Conservation (phyloP, 2,888 invertebrate genomes). For the Cerastis rubricosa region DNA sequence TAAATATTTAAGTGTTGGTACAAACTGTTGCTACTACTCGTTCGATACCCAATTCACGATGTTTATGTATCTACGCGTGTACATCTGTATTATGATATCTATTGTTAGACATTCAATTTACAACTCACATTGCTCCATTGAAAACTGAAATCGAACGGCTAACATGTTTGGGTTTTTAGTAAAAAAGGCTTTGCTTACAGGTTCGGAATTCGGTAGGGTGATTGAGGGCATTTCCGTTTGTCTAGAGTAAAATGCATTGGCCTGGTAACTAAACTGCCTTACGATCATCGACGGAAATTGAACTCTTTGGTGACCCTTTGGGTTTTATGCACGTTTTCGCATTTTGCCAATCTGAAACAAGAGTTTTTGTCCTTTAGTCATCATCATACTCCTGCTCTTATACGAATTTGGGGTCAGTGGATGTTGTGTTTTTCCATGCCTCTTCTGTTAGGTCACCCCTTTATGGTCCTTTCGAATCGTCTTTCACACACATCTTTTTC, state of each 20-base stretch:
- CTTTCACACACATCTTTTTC: background rate
- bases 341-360: background rate
- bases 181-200: background rate
- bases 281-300: background rate
- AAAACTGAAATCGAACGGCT: slow-evolving; percentile 36
- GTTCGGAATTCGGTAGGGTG: background rate
- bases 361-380: background rate
- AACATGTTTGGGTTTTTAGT: slow-evolving; percentile 17
- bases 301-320: background rate
- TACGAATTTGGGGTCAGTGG: background rate
- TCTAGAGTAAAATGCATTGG: background rate
- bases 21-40: slow-evolving; percentile 47
- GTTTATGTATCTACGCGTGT: slow-evolving; percentile 50
- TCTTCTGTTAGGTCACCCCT: background rate
- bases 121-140: slow-evolving; percentile 40
- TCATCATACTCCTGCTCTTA: background rate
- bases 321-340: background rate
- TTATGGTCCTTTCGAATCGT: background rate
- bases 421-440: background rate
- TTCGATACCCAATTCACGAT: slow-evolving; percentile 42
- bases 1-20: slow-evolving; percentile 48
- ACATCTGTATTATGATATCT: slow-evolving; percentile 57
- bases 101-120: slow-evolving; percentile 59
- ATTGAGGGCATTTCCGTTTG: background rate
- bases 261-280: background rate